Conservation (phyloP, 2,797 vertebrate genomes). For the Macropus fuliginosus region DNA sequence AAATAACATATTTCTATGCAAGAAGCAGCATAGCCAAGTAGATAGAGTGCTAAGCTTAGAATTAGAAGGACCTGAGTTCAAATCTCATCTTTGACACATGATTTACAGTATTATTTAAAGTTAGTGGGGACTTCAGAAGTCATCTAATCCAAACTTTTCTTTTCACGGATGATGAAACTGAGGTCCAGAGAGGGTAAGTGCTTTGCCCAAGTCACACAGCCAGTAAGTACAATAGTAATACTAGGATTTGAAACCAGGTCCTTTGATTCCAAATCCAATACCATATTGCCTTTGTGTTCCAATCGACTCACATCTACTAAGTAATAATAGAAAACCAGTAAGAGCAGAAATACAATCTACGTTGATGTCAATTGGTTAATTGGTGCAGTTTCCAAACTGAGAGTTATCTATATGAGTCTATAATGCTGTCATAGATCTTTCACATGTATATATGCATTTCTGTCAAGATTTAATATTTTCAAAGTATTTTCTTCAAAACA, state of each 20-base stretch:
- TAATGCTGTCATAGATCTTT: not conserved
- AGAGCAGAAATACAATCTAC: not conserved
- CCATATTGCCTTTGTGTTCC: not conserved
- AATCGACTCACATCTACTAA: not conserved
- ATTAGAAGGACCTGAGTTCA: not conserved
- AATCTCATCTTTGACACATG: too few relatives aligned
- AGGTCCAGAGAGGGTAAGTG: not conserved
- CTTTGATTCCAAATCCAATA: not conserved
- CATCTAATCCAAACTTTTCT: not conserved
- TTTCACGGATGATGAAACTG: not conserved
- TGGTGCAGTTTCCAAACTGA: not conserved
- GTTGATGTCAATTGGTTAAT: not conserved
- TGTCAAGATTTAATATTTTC: not conserved
- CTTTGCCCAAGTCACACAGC: not conserved
- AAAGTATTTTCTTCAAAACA: not conserved
- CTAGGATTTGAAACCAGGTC: not conserved
- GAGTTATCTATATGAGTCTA: not conserved
- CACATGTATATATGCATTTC: not conserved
- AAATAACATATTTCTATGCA: not conserved
- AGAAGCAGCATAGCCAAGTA: not conserved
- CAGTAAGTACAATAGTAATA: not conserved
- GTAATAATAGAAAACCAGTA: not conserved
- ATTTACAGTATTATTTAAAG: not conserved
- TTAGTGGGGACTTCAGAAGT: not conserved
- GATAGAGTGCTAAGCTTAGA: not conserved